A percentile compares a stretch with the other conserved stretches of the same genome.
phyloP scores from a whole-genome alignment of 2,888 invertebrate species.

The Thymelicus lineola region DNA sequence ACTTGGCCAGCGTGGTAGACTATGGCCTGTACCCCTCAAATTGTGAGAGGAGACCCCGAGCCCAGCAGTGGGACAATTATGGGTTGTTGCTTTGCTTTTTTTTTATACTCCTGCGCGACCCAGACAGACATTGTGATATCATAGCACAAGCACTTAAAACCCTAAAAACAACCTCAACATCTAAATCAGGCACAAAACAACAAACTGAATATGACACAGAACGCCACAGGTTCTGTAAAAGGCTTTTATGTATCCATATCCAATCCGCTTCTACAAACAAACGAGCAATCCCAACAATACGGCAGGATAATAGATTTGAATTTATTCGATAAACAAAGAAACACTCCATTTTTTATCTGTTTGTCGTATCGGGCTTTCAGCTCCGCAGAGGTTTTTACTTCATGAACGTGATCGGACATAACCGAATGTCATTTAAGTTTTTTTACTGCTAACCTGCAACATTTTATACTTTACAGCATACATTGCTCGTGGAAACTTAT shows the following conservation, averaged over 20 bases:
- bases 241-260: constrained; percentile 29
- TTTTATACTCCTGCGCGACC: too few relatives aligned
- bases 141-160: neutral
- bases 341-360: constrained; percentile 43
- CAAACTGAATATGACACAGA: constrained; percentile 17
- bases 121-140: neutral
- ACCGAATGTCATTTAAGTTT: constrained; percentile 26
- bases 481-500: neutral
- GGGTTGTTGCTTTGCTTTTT: too few relatives aligned
- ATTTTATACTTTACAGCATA: neutral
- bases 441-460: constrained; percentile 1
- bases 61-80: too few relatives aligned
- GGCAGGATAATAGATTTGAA: constrained; percentile 37
- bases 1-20: too few relatives aligned
- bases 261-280: constrained; percentile 30
- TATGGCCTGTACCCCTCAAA: too few relatives aligned
- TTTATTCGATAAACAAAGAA: constrained; percentile 41
- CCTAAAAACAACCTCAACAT: constrained; percentile 9
- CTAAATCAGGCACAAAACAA: constrained; percentile 14
- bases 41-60: too few relatives aligned
- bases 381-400: constrained; percentile 26
- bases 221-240: constrained; percentile 12
- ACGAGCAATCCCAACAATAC: constrained; percentile 25
- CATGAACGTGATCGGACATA: constrained; percentile 34
- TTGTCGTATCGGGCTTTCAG: constrained; percentile 36